Base-by-base conservation (phyloP, 23 tunicate species). In the Diplosoma virens region DNA sequence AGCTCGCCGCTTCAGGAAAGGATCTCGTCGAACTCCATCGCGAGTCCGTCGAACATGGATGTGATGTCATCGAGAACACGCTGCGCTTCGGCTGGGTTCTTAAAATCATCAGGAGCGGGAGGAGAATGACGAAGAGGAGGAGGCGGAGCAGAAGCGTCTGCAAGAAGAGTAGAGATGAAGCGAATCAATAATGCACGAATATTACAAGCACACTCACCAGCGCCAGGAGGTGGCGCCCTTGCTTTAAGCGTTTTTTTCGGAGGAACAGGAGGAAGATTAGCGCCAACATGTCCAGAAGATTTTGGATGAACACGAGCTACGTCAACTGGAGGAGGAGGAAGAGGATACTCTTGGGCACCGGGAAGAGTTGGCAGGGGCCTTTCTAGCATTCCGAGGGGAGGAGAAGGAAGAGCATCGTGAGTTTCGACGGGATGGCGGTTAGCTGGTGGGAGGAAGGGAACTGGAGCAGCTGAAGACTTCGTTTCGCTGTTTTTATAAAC, bases 31-130 rank as follows among this genome's bases (percentile, higher is more conserved):
- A 82, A 73, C 55, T 82, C 79, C 6, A 18, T 50, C 5, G 77
- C 86, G 5, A 82, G 73, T 32, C 41, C 73, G 67, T 82, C 86
- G 37, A 72, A 82, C 86, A 82, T 82, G 3, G 79, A 45, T 17
- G 82, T 79, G 58, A 82, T 82, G 79, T 82, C 86, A 47, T 82
- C 86, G 31, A 82, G 64, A 1, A 59, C 24, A 5, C 72, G 59
- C 24, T 41, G 59, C n/a, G 81, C 32, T 9, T 18, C 69, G n/a
- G 23, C 35, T 5, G 69, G 35, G 21, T 28, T 17, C 9, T 41
- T 14, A 9, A 14, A 41, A 41, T 7, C 14, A 41, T 14, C 50
- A 41, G 50, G 14, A 41, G 11, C 14, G 9, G 11, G 50, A 14
- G 50, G 50, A 14, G 50, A 14, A 41, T 41, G 11, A 14, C 11